Evolutionary conservation across 2,888 invertebrate species (phyloP).

Genomic region (Andrena hattorfiana): DNA sequence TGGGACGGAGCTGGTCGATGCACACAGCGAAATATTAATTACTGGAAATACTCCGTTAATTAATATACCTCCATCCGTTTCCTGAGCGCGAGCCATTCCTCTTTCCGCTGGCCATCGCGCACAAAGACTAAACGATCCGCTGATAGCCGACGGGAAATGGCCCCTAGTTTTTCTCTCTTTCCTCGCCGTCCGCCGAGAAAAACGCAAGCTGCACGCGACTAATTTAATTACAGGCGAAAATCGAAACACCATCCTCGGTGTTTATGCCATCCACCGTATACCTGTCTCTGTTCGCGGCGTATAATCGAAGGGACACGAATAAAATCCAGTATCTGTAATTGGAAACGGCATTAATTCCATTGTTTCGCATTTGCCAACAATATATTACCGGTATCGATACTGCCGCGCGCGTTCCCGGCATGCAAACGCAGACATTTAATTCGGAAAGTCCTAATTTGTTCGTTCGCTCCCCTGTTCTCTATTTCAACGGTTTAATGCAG

Average conservation of each 20-base stretch:
- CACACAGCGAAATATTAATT: slow-evolving; percentile 62
- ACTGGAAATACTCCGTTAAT: slow-evolving; percentile 63
- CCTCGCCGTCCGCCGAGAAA: neutral
- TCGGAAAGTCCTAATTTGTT: slow-evolving; percentile 11
- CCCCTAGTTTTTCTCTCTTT: neutral
- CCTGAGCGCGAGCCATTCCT: neutral
- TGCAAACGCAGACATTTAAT: slow-evolving; percentile 4
- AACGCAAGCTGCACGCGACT: neutral
- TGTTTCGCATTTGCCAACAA: slow-evolving; percentile 15
- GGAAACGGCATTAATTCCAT: slow-evolving; percentile 25
- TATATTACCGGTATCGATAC: slow-evolving; percentile 13
- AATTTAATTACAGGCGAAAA: slow-evolving; percentile 20
- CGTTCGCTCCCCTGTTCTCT: neutral
- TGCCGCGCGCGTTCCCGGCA: neutral
- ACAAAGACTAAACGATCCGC: slow-evolving; percentile 1
- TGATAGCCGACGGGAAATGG: neutral
- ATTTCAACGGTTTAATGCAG: neutral
- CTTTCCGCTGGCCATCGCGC: slow-evolving; percentile 16
- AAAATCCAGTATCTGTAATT: slow-evolving; percentile 36
- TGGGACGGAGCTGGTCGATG: slow-evolving; percentile 26
- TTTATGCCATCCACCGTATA: neutral
- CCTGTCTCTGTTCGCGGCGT: neutral
- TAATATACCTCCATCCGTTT: slow-evolving; percentile 57
- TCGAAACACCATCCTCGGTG: too few species aligned
- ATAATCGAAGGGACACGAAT: neutral